Evolutionary conservation across 2,113 vertebrate genomes (phyloP), one percentile per base, ranked within the genome.

Genomic region (Heloderma charlesbogerti): DNA sequence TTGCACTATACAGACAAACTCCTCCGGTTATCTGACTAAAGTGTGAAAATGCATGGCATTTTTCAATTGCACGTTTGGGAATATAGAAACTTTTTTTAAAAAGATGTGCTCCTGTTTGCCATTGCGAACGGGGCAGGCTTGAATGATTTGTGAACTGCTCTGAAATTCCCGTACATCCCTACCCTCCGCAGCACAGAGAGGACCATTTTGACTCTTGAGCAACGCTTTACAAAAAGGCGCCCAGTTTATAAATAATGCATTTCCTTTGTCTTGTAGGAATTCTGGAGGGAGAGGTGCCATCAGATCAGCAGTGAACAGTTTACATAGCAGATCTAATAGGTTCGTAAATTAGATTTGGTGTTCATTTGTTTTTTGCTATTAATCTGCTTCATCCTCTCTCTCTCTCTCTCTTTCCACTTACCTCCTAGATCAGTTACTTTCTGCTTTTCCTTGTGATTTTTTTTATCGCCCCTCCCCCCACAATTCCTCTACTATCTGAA

Each of bases 301-400:
- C 98, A 98, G 98, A 97, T 98, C 97, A 96, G 98, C 97, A 96
- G 97, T 97, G 94, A 98, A 98, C 95, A 97, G 95, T 95, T 97
- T 98, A 96, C 96, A 98, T 96, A 98, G 98, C 91, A 98, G 98
- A 97, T 98, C 98, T 89, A 98, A 98, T 98, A 98, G 99, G 98
- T 99, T 97, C 97, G 98, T 98, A 98, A 98, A 98, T 97, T 97
- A 97, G 96, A 97, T 97, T 97, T 97, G 97, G 96, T 97, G 97
- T 98, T 97, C 97, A 97, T 98, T 97, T 97, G 97, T 97, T 98
- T 60, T 97, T 97, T 97, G 97, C 97, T 97, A 97, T 98, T 98
- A 97, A 98, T 98, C 97, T 97, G 97, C 94, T 96, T 97, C 43
- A 1, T 66, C 40, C 43, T 54, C 45, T 78, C 57, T 22, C 34